A percentile compares a stretch with the other conserved stretches of the same genome.
Conservation (phyloP, 2,888 invertebrate species). For the Leptinotarsa tumamoca region DNA sequence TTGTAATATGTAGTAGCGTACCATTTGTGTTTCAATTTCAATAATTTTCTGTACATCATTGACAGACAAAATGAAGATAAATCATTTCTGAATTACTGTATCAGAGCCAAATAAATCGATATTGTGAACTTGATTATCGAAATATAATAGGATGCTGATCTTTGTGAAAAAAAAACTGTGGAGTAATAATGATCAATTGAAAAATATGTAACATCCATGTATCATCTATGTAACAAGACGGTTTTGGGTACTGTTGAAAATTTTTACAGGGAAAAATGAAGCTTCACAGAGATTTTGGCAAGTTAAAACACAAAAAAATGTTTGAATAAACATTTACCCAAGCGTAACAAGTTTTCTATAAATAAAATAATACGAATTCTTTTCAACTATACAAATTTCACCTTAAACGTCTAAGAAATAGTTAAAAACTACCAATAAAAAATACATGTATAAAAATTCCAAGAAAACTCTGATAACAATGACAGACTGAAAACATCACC, state of each 20-base stretch:
- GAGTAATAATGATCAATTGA: not conserved
- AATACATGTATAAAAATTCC: conserved; percentile 40
- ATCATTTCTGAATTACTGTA: too few species aligned
- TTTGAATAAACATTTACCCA: not conserved
- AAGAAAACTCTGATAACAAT: conserved; percentile 36
- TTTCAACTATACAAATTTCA: conserved; percentile 27
- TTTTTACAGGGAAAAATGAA: not conserved
- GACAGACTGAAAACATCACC: conserved; percentile 35
- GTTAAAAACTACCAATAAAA: conserved; percentile 39
- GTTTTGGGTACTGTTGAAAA: not conserved
- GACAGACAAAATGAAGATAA: too few species aligned
- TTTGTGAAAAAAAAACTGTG: too few species aligned
- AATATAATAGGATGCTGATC: too few species aligned
- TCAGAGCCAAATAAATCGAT: too few species aligned
- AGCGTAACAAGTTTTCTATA: not conserved
- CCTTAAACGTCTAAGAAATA: conserved; percentile 36
- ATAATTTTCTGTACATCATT: not conserved
- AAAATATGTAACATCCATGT: not conserved
- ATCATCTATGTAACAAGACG: not conserved
- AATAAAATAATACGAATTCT: not conserved
- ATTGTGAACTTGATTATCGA: too few species aligned
- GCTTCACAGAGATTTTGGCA: too few species aligned
- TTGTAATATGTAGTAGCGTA: too few species aligned
- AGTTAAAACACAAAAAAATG: not conserved
- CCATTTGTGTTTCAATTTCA: too few species aligned